Conservation (phyloP, 2,797 vertebrate genomes). For the Pantherophis vulpinus region DNA sequence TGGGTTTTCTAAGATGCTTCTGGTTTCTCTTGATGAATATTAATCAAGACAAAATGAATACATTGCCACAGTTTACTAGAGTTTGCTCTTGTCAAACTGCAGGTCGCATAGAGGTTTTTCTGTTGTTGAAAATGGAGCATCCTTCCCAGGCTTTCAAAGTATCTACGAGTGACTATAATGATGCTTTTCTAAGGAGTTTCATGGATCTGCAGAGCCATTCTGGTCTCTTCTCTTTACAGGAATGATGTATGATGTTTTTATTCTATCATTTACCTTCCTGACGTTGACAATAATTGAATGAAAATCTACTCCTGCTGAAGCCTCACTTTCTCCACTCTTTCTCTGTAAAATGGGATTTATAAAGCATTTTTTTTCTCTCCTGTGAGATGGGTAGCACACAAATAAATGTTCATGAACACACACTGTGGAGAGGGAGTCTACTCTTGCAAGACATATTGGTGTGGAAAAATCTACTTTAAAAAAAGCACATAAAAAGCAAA, state of each 20-base stretch:
- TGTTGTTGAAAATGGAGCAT: neutral
- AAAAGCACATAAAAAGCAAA: neutral
- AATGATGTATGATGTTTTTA: neutral
- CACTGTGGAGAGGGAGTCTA: rapidly evolving
- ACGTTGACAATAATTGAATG: neutral
- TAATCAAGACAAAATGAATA: neutral
- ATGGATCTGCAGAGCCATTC: neutral
- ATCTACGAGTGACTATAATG: neutral
- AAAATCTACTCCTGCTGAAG: neutral
- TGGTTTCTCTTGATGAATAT: neutral
- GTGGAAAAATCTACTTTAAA: neutral
- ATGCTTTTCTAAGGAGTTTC: neutral
- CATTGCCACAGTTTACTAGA: neutral
- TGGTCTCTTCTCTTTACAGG: neutral
- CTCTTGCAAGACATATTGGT: rapidly evolving
- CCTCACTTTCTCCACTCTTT: neutral
- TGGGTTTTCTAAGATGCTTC: neutral
- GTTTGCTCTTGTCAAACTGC: neutral
- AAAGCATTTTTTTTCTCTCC: neutral
- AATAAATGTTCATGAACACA: neutral
- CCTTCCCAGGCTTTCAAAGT: neutral
- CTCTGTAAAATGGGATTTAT: neutral
- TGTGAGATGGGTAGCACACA: neutral
- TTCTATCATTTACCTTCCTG: neutral
- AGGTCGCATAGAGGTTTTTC: neutral